These are phyloP conservation scores for Aselliscus stoliczkanus DNA, from an alignment of 2,797 vertebrate genomes.

Conservation along the genomic window DNA sequence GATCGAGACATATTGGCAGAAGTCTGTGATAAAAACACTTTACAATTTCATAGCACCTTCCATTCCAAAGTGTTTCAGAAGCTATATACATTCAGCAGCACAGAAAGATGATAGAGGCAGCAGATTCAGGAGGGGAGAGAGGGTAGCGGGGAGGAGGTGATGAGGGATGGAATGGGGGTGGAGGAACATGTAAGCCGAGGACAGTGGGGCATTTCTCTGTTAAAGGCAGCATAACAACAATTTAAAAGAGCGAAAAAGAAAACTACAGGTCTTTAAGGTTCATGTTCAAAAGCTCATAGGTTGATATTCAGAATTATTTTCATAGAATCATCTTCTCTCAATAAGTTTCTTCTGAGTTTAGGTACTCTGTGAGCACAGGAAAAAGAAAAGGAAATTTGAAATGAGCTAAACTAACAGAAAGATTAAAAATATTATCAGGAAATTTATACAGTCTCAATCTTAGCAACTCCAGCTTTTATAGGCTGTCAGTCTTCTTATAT, in stretches of 20 bases:
- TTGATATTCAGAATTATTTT: background rate
- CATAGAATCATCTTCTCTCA: background rate
- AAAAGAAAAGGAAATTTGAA: background rate
- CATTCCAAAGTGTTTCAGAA: constrained; percentile 71
- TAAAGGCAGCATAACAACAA: background rate
- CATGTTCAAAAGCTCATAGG: background rate
- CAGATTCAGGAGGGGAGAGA: background rate
- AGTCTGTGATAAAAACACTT: constrained; percentile 74
- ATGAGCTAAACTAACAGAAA: background rate
- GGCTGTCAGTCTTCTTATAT: background rate
- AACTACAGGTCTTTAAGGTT: background rate
- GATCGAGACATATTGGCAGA: constrained; percentile 74
- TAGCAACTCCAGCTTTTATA: background rate
- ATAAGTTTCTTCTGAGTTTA: background rate
- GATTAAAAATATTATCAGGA: background rate
- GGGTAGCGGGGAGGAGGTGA: constrained; percentile 56
- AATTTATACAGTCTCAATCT: background rate
- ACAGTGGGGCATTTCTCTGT: constrained; percentile 9
- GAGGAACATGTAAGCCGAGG: background rate
- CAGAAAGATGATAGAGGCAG: constrained; percentile 62
- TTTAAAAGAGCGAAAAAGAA: background rate
- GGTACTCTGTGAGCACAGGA: background rate
- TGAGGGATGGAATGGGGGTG: background rate
- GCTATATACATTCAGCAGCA: constrained; percentile 59
- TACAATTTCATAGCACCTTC: constrained; percentile 73